Evolutionary conservation across 1,140 invertebrate species (phyloP), one percentile per base, ranked within the genome.

Genomic region (Solenopsis invicta): DNA sequence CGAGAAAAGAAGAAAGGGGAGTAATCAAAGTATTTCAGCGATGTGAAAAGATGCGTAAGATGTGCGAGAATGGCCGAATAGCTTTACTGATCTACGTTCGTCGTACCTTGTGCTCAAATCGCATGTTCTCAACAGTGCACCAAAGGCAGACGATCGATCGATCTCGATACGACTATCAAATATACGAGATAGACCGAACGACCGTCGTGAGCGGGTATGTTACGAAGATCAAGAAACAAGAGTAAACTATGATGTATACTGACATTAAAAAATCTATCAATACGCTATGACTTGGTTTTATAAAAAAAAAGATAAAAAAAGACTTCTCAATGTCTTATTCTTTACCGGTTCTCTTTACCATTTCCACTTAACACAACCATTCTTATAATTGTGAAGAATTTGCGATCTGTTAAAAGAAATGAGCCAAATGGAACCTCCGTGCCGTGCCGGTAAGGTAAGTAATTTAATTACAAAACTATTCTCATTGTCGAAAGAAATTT

Each of bases 281-380:
- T 92, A 93, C 92, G 92, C 93, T 93, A 94, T 90, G 92, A 94
- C 91, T 93, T 92, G 93, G 93, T 94, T 94, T 94, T 94, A 93
- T 93, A 94, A 94, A 94, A 93, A 93, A 86, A 93, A 91, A 88
- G 37, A 80, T 91, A 90, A 89, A 91, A 89, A 69, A 52, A 21
- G 45, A 88, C 18, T 21, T 82, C 12, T 52, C 21, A 69, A 24
- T 5, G 88, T 88, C 34, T 87, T 82, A 34, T 87, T 66, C 61
- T 81, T 87, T 82, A 37, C 16, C n/a, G 1, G 24, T 29, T 29
- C 29, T 29, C 29, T 29, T 18, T 50, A 34, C 10, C 10, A 10
- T 3, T 24, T 54, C n/a, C 12, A 0, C n/a, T 37, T 16, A 13
- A 34, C 9, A 8, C 61, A 12, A 8, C 18, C 34, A 10, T 75